phyloP scores from a whole-genome alignment of 2,113 vertebrate species.

The Hemiscyllium ocellatum region DNA sequence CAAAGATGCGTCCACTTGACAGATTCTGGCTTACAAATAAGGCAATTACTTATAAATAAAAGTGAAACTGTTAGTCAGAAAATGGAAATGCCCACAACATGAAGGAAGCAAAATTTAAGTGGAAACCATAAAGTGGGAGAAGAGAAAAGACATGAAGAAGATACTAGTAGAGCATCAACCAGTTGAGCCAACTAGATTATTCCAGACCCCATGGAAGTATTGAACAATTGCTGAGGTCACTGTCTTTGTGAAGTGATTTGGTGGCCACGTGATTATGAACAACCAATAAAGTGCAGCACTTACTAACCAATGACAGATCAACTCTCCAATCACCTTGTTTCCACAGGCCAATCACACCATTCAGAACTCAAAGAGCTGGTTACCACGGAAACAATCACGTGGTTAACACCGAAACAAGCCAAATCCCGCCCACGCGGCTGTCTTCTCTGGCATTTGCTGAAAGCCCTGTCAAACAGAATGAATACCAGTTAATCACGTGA shows the following conservation, averaged over 20 bases:
- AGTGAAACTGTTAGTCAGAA: background rate
- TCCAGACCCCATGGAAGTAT: background rate
- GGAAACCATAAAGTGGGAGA: background rate
- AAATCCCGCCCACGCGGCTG: background rate
- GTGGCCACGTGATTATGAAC: background rate
- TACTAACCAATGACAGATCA: background rate
- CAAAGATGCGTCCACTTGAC: background rate
- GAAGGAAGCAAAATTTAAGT: background rate
- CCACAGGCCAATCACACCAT: slow-evolving; percentile 4
- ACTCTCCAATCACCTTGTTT: background rate
- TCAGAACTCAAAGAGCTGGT: background rate
- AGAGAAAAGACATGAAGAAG: background rate
- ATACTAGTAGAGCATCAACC: background rate
- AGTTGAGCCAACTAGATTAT: background rate
- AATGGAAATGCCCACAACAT: background rate
- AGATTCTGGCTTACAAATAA: background rate
- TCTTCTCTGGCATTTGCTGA: background rate
- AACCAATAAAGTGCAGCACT: background rate
- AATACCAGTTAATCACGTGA: background rate
- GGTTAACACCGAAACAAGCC: background rate
- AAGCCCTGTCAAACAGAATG: background rate
- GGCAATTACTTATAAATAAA: background rate
- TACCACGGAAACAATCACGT: slow-evolving; percentile 2
- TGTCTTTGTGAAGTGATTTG: background rate
- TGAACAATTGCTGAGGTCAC: background rate